Evolutionary conservation across 2,113 vertebrate species (phyloP).

Genomic region (Macheiramphus alcinus): DNA sequence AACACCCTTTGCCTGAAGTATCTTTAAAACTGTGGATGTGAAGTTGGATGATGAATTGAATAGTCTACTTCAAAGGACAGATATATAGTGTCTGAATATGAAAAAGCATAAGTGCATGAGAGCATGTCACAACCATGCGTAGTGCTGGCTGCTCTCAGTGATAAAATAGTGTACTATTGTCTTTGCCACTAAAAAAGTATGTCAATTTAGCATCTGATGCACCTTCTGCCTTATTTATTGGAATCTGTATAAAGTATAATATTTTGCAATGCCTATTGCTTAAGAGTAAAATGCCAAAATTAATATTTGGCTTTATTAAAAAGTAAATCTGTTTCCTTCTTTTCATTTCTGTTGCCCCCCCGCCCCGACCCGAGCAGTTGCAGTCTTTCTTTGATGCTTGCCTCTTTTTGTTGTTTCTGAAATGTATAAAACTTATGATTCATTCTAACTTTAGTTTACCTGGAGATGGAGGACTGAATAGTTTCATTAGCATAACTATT

Average conservation of each 20-base stretch:
- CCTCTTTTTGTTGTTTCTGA: neutral
- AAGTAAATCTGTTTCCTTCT: neutral
- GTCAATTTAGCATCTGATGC: neutral
- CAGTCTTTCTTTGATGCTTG: neutral
- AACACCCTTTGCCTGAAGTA: constrained; percentile 29
- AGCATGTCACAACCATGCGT: neutral
- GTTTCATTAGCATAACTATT: neutral
- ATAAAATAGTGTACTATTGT: constrained; percentile 30
- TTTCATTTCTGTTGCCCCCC: neutral
- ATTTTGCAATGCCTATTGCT: neutral
- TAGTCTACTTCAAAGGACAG: constrained; percentile 42
- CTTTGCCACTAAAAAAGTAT: neutral
- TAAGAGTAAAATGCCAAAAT: neutral
- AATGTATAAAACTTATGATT: neutral
- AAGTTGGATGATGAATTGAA: constrained; percentile 54
- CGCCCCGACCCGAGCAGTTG: neutral
- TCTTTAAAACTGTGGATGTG: constrained; percentile 5
- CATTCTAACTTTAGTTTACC: neutral
- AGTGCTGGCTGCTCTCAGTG: constrained; percentile 17
- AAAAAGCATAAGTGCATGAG: constrained; percentile 25
- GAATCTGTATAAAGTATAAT: neutral
- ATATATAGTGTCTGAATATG: constrained; percentile 50
- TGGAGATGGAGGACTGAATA: neutral
- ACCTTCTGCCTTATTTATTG: neutral
- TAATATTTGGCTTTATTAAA: neutral